Evolutionary conservation across 2,113 vertebrate genomes (phyloP).

Genomic region (Cyprinodon variegatus): DNA sequence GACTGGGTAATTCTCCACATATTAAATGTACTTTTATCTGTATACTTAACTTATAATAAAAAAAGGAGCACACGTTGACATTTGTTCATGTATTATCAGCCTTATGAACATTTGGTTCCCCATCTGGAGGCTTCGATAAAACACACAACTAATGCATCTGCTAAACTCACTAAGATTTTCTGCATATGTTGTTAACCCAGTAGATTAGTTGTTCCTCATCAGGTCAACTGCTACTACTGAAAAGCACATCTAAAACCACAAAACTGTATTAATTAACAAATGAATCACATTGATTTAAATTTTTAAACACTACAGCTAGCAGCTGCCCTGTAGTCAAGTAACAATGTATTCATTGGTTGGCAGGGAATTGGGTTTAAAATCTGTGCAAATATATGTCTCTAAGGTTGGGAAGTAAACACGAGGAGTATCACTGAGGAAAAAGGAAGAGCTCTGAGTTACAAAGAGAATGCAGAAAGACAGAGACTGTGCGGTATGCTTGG

Average conservation of each 20-base stretch:
- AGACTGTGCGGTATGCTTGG: slow-evolving; percentile 52
- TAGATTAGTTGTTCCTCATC: slow-evolving; percentile 1
- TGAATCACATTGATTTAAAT: background rate
- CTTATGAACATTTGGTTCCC: slow-evolving; percentile 45
- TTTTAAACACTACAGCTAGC: background rate
- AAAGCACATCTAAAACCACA: background rate
- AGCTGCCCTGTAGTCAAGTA: background rate
- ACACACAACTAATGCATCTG: slow-evolving; percentile 1
- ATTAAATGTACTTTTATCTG: slow-evolving; percentile 7
- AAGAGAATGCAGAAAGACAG: slow-evolving; percentile 11
- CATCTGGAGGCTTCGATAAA: slow-evolving; percentile 36
- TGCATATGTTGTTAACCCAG: slow-evolving; percentile 10
- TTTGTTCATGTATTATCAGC: slow-evolving; percentile 23
- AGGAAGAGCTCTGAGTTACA: background rate
- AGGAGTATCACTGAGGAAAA: background rate
- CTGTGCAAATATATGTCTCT: slow-evolving; percentile 7
- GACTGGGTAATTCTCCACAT: slow-evolving; percentile 3
- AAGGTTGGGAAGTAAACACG: slow-evolving; percentile 3
- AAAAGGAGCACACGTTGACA: slow-evolving; percentile 18
- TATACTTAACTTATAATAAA: slow-evolving; percentile 10
- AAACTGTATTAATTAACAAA: background rate
- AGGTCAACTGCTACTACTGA: background rate
- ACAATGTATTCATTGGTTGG: background rate
- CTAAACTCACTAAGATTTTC: slow-evolving; percentile 16
- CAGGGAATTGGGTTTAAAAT: slow-evolving; percentile 3